These are phyloP conservation scores for Limnephilus auricula DNA, from an alignment of 2,888 invertebrate species.

Conservation along the genomic window DNA sequence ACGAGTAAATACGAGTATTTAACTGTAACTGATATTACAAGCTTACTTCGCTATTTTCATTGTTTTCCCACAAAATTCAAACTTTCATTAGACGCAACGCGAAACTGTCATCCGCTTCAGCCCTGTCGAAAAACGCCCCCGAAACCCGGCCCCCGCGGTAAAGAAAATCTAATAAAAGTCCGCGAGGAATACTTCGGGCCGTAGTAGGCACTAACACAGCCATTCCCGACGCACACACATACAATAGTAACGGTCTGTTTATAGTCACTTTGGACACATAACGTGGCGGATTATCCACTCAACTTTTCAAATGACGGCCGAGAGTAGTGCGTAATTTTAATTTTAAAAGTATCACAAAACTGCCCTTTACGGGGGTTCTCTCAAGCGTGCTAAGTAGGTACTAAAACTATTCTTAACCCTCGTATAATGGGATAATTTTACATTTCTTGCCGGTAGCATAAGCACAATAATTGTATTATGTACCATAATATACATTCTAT, in stretches of 20 bases:
- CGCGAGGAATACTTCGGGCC: constrained; percentile 5
- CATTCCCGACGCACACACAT: not conserved
- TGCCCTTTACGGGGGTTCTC: not conserved
- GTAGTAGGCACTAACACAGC: not conserved
- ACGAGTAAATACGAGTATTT: too few species aligned
- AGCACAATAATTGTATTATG: too few species aligned
- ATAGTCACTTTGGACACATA: constrained; percentile 19
- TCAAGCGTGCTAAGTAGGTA: not conserved
- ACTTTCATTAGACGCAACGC: not conserved
- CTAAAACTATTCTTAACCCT: not conserved
- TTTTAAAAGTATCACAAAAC: not conserved
- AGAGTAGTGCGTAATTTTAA: not conserved
- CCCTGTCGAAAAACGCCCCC: not conserved
- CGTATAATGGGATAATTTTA: not conserved
- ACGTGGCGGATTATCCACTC: constrained; percentile 29
- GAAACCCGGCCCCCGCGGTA: not conserved
- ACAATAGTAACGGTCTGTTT: not conserved
- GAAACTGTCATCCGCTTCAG: not conserved
- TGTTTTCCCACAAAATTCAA: not conserved
- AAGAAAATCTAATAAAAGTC: constrained; percentile 29
- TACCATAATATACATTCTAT: too few species aligned
- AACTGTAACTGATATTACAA: not conserved
- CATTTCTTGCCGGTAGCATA: too few species aligned
- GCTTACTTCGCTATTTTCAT: not conserved
- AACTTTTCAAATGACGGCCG: not conserved